phyloP scores from a whole-genome alignment of 2,797 vertebrate genomes.

The Alosa sapidissima region DNA sequence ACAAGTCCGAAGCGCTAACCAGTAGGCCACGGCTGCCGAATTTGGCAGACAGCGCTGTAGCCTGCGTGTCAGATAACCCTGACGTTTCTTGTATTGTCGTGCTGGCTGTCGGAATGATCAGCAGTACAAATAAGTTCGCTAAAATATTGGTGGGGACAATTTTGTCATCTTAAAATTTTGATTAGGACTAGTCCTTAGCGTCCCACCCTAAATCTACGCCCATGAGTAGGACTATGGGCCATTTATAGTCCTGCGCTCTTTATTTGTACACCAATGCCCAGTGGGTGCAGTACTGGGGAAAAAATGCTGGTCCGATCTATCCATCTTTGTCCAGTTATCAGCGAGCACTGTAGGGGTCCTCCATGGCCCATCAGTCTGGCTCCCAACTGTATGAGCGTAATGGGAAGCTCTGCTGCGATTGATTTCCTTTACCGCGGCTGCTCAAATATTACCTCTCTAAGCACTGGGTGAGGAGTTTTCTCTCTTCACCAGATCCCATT shows the following conservation, averaged over 20 bases:
- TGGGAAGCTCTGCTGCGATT: not conserved
- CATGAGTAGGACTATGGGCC: too few relatives aligned
- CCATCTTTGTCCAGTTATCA: conserved; percentile 24
- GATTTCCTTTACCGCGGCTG: not conserved
- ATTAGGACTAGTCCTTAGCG: too few relatives aligned
- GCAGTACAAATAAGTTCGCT: too few relatives aligned
- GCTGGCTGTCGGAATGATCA: too few relatives aligned
- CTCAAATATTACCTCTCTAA: conserved; percentile 13
- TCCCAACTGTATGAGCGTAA: not conserved
- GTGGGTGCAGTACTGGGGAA: not conserved
- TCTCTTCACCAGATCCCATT: not conserved
- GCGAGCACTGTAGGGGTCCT: not conserved
- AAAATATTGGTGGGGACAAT: too few relatives aligned
- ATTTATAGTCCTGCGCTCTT: not conserved
- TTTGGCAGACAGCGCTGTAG: too few relatives aligned
- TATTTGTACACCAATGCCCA: not conserved
- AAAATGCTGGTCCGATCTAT: not conserved
- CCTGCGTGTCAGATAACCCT: too few relatives aligned
- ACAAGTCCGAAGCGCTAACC: too few relatives aligned
- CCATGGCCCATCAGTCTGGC: not conserved
- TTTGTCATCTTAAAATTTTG: too few relatives aligned
- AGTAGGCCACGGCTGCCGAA: too few relatives aligned
- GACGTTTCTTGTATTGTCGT: too few relatives aligned
- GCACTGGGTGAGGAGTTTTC: not conserved
- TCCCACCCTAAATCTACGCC: too few relatives aligned